Evolutionary conservation across 2,888 invertebrate species (phyloP), one percentile per base, ranked within the genome.

Genomic region (Cyrtodaria siliqua): DNA sequence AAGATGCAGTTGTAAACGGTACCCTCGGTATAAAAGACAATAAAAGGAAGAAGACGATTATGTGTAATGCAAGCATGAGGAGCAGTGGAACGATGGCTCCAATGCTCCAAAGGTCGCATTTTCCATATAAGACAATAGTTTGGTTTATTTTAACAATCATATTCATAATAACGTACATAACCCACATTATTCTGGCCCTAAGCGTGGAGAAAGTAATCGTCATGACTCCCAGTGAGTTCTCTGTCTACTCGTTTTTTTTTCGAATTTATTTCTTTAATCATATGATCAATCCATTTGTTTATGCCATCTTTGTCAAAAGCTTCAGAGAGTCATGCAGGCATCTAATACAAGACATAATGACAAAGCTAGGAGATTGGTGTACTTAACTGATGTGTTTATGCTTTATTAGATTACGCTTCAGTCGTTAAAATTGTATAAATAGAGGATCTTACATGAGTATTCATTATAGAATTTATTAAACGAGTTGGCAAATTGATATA

Each of bases 51-150:
- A n/a, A 1, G 16, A 24, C 12, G n/a, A n/a, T n/a, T n/a, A n/a
- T n/a, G n/a, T n/a, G n/a, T 14, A 33, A 9, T 62, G 66, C 2
- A 23, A 62, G 62, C 2, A 20, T 33, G 8, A n/a, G 68, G 23
- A 52, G 69, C 6, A 49, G 68, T 16, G 73, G 67, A 33, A 56
- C 76, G 16, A 57, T 62, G 16, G 52, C 55, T 49, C 77, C 80
- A n/a, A 67, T 70, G 12, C 77, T 80, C 24, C 73, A 76, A 6
- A 56, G 73, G 38, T 61, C 73, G 16, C 55, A 61, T 23, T 68
- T 72, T 44, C 75, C 75, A 20, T 75, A 75, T 57, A 76, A 76
- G 33, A 76, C 76, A 9, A 24, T 76, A 33, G 71, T 76, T 33
- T 71, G 70, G 76, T 69, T 76, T 38, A 70, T 71, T 38, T 40